Evolutionary conservation across 2,113 vertebrate species (phyloP).

Genomic region (Bettongia penicillata): DNA sequence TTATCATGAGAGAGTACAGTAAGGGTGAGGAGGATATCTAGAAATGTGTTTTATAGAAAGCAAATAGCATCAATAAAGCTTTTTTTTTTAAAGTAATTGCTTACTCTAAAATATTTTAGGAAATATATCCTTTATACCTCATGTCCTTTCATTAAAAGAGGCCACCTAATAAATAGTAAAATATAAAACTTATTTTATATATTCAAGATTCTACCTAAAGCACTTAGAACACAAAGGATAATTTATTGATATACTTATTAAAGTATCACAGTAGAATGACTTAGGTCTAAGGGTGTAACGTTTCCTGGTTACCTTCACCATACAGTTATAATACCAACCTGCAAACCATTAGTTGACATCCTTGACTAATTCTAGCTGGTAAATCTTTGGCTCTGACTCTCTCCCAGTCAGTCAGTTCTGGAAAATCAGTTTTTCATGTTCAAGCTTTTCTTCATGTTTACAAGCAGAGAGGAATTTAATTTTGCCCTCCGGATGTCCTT

Average conservation of each 20-base stretch:
- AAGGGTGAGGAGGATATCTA: neutral
- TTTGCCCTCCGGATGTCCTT: conserved; percentile 33
- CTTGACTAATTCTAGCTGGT: conserved; percentile 27
- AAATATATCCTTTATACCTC: neutral
- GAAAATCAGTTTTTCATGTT: conserved; percentile 42
- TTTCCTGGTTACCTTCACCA: neutral
- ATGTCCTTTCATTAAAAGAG: neutral
- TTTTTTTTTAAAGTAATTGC: neutral
- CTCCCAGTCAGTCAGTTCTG: neutral
- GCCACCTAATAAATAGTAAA: neutral
- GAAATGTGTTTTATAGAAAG: neutral
- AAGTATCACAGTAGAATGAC: neutral
- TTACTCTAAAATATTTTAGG: neutral
- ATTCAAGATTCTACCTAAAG: neutral
- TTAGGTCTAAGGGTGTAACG: conserved; percentile 4
- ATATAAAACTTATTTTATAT: neutral
- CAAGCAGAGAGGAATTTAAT: conserved; percentile 51
- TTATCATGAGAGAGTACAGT: neutral
- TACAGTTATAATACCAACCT: neutral
- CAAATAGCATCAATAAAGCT: neutral
- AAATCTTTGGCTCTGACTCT: conserved; percentile 7
- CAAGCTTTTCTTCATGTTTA: conserved; percentile 49
- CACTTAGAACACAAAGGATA: neutral
- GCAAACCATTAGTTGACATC: neutral
- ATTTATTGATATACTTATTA: neutral